phyloP scores from a whole-genome alignment of 2,797 vertebrate species.

The Trematomus bernacchii region DNA sequence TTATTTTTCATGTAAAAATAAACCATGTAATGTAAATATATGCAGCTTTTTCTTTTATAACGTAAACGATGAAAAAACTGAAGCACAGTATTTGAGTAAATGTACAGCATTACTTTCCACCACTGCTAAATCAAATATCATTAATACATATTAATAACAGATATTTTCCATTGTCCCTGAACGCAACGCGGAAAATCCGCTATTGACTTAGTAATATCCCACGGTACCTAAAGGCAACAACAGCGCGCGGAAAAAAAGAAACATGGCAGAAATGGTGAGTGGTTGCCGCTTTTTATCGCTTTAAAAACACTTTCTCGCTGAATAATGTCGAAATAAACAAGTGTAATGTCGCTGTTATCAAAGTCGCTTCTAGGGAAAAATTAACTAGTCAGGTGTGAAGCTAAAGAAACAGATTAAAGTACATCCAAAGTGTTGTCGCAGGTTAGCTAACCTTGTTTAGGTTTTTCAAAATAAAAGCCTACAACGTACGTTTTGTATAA shows the following conservation, averaged over 20 bases:
- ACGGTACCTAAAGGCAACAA: constrained; percentile 45
- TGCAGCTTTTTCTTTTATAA: no score
- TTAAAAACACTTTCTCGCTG: accelerated
- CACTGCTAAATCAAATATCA: no score
- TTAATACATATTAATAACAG: no score
- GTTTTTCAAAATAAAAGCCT: constrained; percentile 8
- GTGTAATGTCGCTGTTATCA: accelerated
- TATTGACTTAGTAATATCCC: background rate
- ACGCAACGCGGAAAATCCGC: background rate
- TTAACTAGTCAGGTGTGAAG: accelerated
- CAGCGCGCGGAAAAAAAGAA: background rate
- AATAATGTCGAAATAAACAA: accelerated
- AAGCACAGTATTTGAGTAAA: no score
- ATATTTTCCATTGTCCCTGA: background rate
- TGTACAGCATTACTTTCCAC: no score
- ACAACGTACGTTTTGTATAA: background rate
- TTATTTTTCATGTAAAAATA: no score
- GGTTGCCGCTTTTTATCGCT: background rate
- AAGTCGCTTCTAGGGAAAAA: accelerated
- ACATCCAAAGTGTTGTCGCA: background rate
- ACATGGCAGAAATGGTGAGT: constrained; percentile 67
- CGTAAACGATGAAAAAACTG: no score
- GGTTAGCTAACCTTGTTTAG: background rate
- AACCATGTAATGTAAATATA: no score
- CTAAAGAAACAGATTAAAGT: accelerated